Percentiles rank a stretch among this genome's conserved stretches.
Conservation (phyloP, 1,140 invertebrate genomes). For the Coelopa frigida region DNA sequence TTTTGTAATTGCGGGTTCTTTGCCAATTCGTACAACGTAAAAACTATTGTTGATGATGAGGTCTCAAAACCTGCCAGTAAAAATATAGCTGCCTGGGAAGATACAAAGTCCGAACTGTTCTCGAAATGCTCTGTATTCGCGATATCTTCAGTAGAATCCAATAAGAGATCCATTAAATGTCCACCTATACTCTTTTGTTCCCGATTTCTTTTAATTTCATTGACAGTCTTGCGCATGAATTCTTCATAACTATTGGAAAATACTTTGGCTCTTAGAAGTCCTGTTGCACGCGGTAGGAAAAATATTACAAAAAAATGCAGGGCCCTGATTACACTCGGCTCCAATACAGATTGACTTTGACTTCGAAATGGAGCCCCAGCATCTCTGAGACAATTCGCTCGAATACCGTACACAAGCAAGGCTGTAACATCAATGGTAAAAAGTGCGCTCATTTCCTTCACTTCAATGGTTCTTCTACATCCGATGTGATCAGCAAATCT, state of each 20-base stretch:
- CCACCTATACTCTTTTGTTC: conserved; percentile 21
- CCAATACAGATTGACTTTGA: conserved; percentile 46
- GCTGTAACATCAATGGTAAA: conserved; percentile 55
- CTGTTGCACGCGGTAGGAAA: conserved; percentile 41
- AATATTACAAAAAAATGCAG: conserved; percentile 41
- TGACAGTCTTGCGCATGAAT: conserved; percentile 35
- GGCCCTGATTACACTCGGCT: conserved; percentile 21
- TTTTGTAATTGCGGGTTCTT: conserved; percentile 49
- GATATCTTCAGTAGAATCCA: conserved; percentile 42
- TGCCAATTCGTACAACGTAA: conserved; percentile 52
- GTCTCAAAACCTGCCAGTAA: conserved; percentile 62
- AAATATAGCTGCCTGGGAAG: conserved; percentile 53
- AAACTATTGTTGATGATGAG: conserved; percentile 50
- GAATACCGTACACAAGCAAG: conserved; percentile 51
- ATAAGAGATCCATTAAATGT: conserved; percentile 48
- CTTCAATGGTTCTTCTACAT: not conserved
- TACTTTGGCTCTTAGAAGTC: conserved; percentile 24
- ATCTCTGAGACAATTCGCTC: conserved; percentile 48
- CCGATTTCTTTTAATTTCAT: conserved; percentile 16
- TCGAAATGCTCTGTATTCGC: conserved; percentile 19
- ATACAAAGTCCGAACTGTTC: conserved; percentile 54
- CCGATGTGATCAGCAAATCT: not conserved
- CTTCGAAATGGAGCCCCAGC: conserved; percentile 42
- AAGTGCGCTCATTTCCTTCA: conserved; percentile 33
- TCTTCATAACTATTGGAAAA: conserved; percentile 21